phyloP scores from a whole-genome alignment of 2,113 vertebrate species.

The Hippotragus niger region DNA sequence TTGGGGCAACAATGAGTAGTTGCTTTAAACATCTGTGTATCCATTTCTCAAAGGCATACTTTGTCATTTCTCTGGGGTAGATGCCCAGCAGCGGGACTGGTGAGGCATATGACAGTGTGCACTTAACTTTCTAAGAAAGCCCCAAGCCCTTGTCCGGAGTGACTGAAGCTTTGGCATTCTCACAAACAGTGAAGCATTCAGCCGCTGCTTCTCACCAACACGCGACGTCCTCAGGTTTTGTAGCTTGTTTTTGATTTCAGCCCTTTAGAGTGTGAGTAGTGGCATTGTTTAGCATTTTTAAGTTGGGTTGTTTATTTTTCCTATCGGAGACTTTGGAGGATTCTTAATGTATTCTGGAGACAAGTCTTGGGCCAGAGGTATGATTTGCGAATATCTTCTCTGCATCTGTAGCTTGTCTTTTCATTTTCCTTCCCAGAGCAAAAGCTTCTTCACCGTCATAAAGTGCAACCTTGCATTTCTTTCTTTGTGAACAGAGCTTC shows the following conservation, averaged over 20 bases:
- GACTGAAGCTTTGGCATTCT: no score
- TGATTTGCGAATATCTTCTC: neutral
- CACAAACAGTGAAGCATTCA: neutral
- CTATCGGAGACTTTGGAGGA: neutral
- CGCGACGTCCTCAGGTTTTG: neutral
- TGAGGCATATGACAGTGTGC: neutral
- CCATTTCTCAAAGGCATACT: neutral
- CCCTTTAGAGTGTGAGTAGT: neutral
- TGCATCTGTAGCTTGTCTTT: neutral
- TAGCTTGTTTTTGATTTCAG: neutral
- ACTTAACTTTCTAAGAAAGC: neutral
- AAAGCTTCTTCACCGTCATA: fast-evolving
- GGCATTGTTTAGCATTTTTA: neutral
- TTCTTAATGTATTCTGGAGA: neutral
- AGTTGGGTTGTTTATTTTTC: neutral
- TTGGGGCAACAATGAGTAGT: neutral
- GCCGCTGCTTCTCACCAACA: neutral
- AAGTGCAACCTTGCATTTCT: neutral
- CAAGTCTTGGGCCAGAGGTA: neutral
- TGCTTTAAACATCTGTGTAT: neutral
- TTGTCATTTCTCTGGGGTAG: neutral
- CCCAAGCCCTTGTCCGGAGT: neutral
- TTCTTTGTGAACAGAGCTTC: neutral
- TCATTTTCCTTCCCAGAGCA: no score
- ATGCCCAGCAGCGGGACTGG: neutral